These are phyloP conservation scores for Scytalopus superciliaris DNA, from an alignment of 2,113 vertebrate species.

Conservation along the genomic window DNA sequence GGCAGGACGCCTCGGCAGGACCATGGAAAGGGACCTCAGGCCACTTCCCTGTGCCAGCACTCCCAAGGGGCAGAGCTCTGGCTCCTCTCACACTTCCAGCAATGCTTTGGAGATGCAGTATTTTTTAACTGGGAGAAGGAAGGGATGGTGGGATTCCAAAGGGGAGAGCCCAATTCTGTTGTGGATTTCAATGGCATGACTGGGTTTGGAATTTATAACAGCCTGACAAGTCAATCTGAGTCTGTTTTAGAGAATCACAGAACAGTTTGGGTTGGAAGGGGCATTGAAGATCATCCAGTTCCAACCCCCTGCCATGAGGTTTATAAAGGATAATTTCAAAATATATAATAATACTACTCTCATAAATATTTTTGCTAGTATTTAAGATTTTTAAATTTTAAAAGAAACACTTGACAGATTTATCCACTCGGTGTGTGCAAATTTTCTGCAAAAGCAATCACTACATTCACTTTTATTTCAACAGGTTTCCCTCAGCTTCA, in stretches of 20 bases:
- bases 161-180: not conserved
- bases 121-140: not conserved
- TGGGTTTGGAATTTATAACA: not conserved
- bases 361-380: not conserved
- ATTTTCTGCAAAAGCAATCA: not conserved
- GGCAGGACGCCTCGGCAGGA: fast-evolving
- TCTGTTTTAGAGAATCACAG: not conserved
- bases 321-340: not conserved
- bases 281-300: not conserved
- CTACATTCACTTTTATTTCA: not conserved
- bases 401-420: not conserved
- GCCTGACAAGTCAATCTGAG: not conserved
- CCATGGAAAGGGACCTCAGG: fast-evolving
- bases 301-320: not conserved
- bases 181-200: not conserved
- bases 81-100: not conserved
- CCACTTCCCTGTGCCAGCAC: not conserved
- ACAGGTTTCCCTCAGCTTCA: not conserved
- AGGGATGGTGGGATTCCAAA: not conserved
- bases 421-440: not conserved
- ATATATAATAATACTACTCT: not conserved
- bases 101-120: fast-evolving
- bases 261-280: not conserved
- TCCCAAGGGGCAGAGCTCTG: not conserved
- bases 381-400: not conserved